Conservation (phyloP, 53 echinoderm and acorn worm species). For the Pentamera pediparva region DNA sequence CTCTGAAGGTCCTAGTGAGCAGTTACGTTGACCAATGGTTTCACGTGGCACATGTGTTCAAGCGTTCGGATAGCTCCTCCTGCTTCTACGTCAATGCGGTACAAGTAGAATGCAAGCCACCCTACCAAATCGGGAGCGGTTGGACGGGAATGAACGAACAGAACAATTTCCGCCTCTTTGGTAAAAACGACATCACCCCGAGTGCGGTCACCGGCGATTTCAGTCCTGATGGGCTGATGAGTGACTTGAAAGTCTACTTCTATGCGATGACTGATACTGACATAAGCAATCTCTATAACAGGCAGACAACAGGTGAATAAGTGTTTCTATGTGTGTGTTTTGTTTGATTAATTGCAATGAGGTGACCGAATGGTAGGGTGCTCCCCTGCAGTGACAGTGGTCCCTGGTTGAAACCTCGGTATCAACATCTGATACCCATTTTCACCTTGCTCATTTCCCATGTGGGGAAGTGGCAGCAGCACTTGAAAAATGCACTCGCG, state of each 20-base stretch:
- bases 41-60: not conserved
- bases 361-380: too few species aligned
- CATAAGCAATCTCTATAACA: not conserved
- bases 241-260: conserved; percentile 17
- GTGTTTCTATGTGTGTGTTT: not conserved
- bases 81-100: conserved; percentile 3
- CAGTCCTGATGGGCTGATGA: not conserved
- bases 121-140: not conserved
- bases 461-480: too few species aligned
- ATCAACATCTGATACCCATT: too few species aligned
- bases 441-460: too few species aligned
- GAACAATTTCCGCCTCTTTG: not conserved
- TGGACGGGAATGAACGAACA: not conserved
- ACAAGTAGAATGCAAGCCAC: not conserved
- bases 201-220: not conserved
- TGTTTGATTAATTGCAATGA: too few species aligned
- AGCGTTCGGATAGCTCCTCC: not conserved
- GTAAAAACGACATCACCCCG: not conserved
- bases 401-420: too few species aligned
- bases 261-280: not conserved
- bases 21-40: not conserved
- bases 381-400: too few species aligned
- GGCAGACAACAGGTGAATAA: conserved; percentile 3
- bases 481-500: too few species aligned
- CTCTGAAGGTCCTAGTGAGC: too few species aligned